A percentile compares a stretch with the other conserved stretches of the same genome.
Conservation (phyloP, 2,888 invertebrate genomes). For the Dicyrtoma fusca region DNA sequence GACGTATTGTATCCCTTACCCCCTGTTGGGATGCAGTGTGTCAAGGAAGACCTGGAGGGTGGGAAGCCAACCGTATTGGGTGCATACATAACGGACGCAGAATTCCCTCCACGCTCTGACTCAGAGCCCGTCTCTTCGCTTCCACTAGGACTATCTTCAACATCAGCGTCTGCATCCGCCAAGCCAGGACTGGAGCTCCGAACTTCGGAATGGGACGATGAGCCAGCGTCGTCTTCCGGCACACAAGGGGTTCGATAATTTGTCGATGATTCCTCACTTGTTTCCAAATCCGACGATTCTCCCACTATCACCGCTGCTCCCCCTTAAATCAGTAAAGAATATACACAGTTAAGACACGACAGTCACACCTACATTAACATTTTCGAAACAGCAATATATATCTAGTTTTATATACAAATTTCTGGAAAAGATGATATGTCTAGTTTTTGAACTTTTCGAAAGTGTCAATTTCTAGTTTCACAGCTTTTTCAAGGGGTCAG, state of each 20-base stretch:
- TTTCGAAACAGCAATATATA: too few relatives aligned
- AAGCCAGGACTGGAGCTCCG: conserved; percentile 42
- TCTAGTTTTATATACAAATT: too few relatives aligned
- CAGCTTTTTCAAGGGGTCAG: too few relatives aligned
- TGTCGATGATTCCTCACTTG: conserved; percentile 22
- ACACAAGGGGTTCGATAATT: conserved; percentile 36
- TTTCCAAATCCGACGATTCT: conserved; percentile 24
- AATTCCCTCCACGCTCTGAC: conserved; percentile 18
- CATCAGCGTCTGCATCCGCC: conserved; percentile 44
- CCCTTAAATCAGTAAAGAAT: too few relatives aligned
- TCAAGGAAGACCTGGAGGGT: conserved; percentile 41
- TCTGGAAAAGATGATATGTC: too few relatives aligned
- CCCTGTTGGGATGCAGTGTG: conserved; percentile 29
- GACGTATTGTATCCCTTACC: too few relatives aligned
- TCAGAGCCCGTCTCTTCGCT: conserved; percentile 40
- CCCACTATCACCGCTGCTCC: not conserved
- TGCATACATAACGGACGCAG: conserved; percentile 35
- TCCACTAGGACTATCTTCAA: conserved; percentile 45
- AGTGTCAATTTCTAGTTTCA: too few relatives aligned
- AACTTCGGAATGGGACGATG: conserved; percentile 45
- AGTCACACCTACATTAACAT: too few relatives aligned
- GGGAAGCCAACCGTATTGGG: conserved; percentile 45
- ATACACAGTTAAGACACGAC: too few relatives aligned
- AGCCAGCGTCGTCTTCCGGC: conserved; percentile 44
- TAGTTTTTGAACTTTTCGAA: too few relatives aligned